Base-by-base conservation (phyloP, 2,797 vertebrate species). In the Florisuga fusca region DNA sequence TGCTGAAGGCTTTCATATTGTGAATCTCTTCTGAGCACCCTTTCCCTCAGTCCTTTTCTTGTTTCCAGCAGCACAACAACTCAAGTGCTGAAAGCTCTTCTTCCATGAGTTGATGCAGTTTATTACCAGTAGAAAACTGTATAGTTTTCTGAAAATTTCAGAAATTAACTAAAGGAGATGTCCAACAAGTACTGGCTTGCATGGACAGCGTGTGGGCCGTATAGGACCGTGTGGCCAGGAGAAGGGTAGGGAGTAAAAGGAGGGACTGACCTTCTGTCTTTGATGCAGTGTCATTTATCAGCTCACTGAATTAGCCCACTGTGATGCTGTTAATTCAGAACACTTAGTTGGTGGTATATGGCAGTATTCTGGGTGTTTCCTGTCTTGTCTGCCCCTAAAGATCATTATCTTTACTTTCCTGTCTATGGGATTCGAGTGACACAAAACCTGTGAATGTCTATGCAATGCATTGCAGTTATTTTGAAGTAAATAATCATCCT, bases 361-460 rank as follows among this genome's bases (percentile, higher is more conserved):
- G 48, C 34, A 61, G 13, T 53, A 29, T 93, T 86, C 59, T 82
- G 34, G 7, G 12, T 82, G 17, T 75, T 91, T 19, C 12, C 57
- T 66, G 7, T 64, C 33, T 31, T 64, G 57, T 75, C 62, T 89
- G 92, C 38, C 93, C 38, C 31, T 75, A 22, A 91, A 62, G 38
- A 59, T 55, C 34, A 50, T 50, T 50, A 34, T 77, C 16, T 83
- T 85, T 68, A 27, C 20, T 17, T 72, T 94, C 29, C 15, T 69
- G 6, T 72, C 25, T 66, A 1, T 61, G 76, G 25, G 1, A 2
- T 57, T 88, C 8, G 58, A 84, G 31, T 53, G 43, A 11, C 36
- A 41, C 48, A 73, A 88, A 69, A 23, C 54, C 17, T 43, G 15
- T 15, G 23, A 63, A 9, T 50, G 34, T 50, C 10, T 43, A 10